Base-by-base conservation (phyloP, 2,888 invertebrate species). In the Hydroisotoma schaefferi region DNA sequence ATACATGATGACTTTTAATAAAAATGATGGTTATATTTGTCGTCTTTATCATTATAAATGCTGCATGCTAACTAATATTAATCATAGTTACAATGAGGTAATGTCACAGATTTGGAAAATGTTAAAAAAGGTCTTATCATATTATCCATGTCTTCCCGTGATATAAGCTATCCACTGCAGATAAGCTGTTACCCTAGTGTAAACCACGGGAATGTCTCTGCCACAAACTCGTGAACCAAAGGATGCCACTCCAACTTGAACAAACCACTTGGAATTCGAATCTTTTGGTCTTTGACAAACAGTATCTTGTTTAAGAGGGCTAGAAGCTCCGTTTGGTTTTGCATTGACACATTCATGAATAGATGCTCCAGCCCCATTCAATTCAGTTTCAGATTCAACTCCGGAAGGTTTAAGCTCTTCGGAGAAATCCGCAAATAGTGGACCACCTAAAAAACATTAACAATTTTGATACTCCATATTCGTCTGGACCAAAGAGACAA, bases 171-270 rank as follows among this genome's bases (percentile, higher is more conserved):
- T 61, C 67, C 67, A 67, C 59, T 70, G 62, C 25, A 70, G 46
- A 33, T 70, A 63, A 2, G 63, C 70, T 1, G 68, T 65, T 8
- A 70, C 55, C 25, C 70, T 47, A 5, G 70, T 65, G 40, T 59
- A 70, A 2, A 62, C 65, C 1, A 63, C 66, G n/a, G 70, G 70
- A 29, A 49, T 54, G 5, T 58, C 60, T 3, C 54, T 55, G 8
- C 70, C 70, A 53, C 70, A 70, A 20, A 59, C 61, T 33, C 22
- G 54, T 0, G 64, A 48, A 23, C 70, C 66, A 38, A 70, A 66
- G 2, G 62, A 62, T 15, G 68, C 46, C 15, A 70, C 56, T 10
- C 70, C 70, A 1, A 70, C 55, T 43, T 66, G 59, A 28, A 70
- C 65, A 40, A 48, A 70, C 68, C 68, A 70, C 20, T 61, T 56